These are phyloP conservation scores for Struthidea cinerea DNA, from an alignment of 2,113 vertebrate genomes.

Conservation along the genomic window DNA sequence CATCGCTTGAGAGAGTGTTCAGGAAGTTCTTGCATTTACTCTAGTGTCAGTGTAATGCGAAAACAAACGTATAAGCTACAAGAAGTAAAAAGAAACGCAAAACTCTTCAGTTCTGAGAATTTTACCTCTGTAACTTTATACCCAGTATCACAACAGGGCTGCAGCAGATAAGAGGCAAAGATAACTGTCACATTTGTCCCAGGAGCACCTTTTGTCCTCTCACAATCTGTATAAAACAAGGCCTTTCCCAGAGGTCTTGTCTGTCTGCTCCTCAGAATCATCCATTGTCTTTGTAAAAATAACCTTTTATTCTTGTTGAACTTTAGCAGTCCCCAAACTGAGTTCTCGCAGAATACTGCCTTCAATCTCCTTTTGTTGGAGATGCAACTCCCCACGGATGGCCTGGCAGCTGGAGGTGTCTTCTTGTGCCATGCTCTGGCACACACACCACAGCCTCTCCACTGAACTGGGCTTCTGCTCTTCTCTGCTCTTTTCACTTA, in stretches of 20 bases:
- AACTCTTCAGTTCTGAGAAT: not conserved
- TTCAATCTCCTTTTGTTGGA: not conserved
- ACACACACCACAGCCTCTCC: not conserved
- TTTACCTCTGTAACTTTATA: not conserved
- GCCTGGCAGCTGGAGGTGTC: slow-evolving; percentile 3
- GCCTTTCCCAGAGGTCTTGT: not conserved
- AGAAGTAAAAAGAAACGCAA: not conserved
- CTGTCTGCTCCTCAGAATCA: not conserved
- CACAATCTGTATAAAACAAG: not conserved
- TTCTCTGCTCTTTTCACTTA: not conserved
- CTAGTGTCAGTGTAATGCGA: not conserved
- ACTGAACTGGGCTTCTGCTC: not conserved
- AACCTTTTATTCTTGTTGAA: slow-evolving; percentile 17
- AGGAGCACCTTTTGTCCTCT: not conserved
- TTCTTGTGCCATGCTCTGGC: slow-evolving; percentile 6
- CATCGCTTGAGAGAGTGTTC: not conserved
- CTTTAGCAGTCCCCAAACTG: not conserved
- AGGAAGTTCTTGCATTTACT: not conserved
- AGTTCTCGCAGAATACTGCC: not conserved
- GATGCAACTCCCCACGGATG: not conserved
- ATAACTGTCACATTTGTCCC: not conserved
- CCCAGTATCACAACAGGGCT: not conserved
- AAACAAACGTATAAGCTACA: not conserved
- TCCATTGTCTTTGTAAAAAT: not conserved
- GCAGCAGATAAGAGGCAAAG: not conserved